These are phyloP conservation scores for Bombus superbus DNA, from an alignment of 1,140 invertebrate genomes.

Conservation along the genomic window DNA sequence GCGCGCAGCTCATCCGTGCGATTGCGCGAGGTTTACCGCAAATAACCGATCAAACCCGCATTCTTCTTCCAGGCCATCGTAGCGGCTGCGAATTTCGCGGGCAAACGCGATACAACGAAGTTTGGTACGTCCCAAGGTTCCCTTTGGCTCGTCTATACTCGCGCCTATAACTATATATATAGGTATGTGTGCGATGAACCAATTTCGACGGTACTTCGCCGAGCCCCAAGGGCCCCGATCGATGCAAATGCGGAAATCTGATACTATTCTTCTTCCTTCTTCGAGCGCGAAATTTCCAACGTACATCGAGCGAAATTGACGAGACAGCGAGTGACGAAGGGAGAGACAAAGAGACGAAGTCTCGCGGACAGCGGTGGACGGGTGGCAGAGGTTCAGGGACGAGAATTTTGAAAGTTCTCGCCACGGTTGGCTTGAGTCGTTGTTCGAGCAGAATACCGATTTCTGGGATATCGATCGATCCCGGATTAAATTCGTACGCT, in stretches of 20 bases:
- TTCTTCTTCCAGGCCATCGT: too few species aligned
- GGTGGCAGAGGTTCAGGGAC: conserved; percentile 2
- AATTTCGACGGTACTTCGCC: neutral
- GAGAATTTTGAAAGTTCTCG: neutral
- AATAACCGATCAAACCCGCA: too few species aligned
- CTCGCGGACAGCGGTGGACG: neutral
- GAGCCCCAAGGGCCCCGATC: neutral
- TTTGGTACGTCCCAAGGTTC: neutral
- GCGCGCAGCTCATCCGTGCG: too few species aligned
- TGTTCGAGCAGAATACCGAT: neutral
- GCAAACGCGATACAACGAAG: conserved; percentile 35
- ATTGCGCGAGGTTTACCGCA: too few species aligned
- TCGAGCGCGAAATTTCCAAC: conserved; percentile 27
- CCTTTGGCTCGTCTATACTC: conserved; percentile 5
- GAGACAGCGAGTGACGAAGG: neutral
- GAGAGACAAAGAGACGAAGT: neutral
- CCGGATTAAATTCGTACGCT: neutral
- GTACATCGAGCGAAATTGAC: conserved; percentile 2
- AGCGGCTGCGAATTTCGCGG: conserved; percentile 28
- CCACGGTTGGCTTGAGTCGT: neutral
- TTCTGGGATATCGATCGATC: neutral
- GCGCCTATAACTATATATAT: neutral
- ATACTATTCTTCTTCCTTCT: conserved; percentile 37
- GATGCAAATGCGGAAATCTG: conserved; percentile 27
- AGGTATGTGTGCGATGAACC: neutral